A percentile compares a stretch with the other conserved stretches of the same genome.
phyloP scores from a whole-genome alignment of 2,113 vertebrate genomes.

The Pica pica region DNA sequence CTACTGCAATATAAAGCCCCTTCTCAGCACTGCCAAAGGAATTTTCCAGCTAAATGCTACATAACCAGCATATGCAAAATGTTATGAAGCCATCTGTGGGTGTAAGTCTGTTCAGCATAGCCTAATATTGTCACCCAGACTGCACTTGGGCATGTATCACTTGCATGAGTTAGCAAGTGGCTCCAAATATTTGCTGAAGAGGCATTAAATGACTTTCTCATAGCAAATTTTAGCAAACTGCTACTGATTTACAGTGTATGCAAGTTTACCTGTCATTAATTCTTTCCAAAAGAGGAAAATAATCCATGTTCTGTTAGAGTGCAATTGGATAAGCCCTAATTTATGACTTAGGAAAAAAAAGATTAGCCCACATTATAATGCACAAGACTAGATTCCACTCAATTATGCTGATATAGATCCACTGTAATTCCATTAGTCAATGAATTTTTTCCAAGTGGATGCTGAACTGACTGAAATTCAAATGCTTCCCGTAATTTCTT shows the following conservation, averaged over 20 bases:
- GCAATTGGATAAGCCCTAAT: not conserved
- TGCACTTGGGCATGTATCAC: not conserved
- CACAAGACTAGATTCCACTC: not conserved
- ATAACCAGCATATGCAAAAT: not conserved
- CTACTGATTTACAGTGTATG: not conserved
- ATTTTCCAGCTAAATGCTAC: not conserved
- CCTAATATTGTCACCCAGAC: not conserved
- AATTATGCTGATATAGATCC: not conserved
- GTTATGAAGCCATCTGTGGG: not conserved
- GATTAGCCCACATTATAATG: not conserved
- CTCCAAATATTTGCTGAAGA: not conserved
- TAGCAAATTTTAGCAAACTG: not conserved
- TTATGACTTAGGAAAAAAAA: not conserved
- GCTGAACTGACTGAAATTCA: not conserved
- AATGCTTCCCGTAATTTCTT: not conserved
- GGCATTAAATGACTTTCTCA: not conserved
- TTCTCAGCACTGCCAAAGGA: not conserved
- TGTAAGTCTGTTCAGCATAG: not conserved
- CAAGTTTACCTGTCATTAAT: not conserved
- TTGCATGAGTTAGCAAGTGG: not conserved
- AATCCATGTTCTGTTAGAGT: not conserved
- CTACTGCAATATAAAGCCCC: not conserved
- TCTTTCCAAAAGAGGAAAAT: not conserved
- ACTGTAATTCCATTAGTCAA: slow-evolving; percentile 5
- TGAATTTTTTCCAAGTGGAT: slow-evolving; percentile 9